Evolutionary conservation across 2,888 invertebrate species (phyloP).

Genomic region (Chrysolina americana): DNA sequence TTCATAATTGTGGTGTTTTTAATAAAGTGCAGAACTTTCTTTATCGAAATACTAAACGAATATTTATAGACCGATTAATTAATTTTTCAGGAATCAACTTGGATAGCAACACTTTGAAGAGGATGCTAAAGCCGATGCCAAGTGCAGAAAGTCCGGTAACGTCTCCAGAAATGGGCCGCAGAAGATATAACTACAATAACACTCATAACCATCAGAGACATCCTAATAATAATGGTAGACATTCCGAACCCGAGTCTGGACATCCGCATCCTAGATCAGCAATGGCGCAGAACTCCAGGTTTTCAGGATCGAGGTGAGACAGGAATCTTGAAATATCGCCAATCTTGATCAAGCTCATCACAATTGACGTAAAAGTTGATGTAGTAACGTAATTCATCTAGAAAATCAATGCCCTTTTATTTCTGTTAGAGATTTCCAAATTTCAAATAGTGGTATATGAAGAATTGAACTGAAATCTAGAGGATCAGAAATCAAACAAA

Average conservation of each 20-base stretch:
- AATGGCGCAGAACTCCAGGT: slow-evolving; percentile 78
- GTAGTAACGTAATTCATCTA: too few species aligned
- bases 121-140: slow-evolving; percentile 95
- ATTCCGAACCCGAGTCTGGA: slow-evolving; percentile 71
- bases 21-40: too few species aligned
- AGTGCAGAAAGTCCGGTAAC: slow-evolving; percentile 91
- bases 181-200: slow-evolving; percentile 81
- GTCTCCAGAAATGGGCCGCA: slow-evolving; percentile 90
- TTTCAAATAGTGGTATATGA: too few species aligned
- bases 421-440: too few species aligned
- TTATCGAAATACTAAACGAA: not conserved
- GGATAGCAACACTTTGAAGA: slow-evolving; percentile 90
- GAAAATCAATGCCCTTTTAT: too few species aligned
- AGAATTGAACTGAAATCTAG: too few species aligned
- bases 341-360: too few species aligned
- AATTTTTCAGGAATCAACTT: slow-evolving; percentile 64
- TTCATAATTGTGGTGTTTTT: too few species aligned
- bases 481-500: too few species aligned
- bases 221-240: slow-evolving; percentile 72
- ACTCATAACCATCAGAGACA: slow-evolving; percentile 77
- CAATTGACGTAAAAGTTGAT: too few species aligned
- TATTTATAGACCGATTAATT: not conserved
- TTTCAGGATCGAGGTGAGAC: slow-evolving; percentile 75
- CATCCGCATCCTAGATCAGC: slow-evolving; percentile 72
- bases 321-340: too few species aligned